Base-by-base conservation (phyloP, 2,888 invertebrate species). In the Pseudococcus longispinus region DNA sequence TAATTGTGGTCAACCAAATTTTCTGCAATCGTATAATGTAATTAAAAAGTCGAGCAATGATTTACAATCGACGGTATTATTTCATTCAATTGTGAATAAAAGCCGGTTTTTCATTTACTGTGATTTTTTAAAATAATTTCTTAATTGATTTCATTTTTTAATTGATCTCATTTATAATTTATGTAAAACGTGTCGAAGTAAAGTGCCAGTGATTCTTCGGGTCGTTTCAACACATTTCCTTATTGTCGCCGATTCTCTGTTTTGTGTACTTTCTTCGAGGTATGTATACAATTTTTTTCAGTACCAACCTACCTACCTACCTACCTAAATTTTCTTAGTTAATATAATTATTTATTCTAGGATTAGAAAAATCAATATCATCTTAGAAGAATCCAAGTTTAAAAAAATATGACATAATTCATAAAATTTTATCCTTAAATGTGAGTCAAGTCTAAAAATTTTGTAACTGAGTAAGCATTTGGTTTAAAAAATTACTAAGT, bases 111-210 rank as follows among this genome's bases (percentile, higher is more conserved):
- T 15, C 18, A 42, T 80, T 80, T 20, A 8, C 20, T 80, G 77
- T 42, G 42, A 80, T 80, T 80, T 80, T 77, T 77, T 77, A 23
- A 37, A 37, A 37, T 80, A 23, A 80, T 80, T 42, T 11, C 18
- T 80, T 80, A 80, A 42, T 37, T 42, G 77, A 42, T 80, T 4
- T 42, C 20, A 20, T 80, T 80, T 37, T 60, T 80, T 80, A 80
- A 80, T 37, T 80, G 77, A 80, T 80, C 77, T 80, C 77, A 80
- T 80, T 74, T 42, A 80, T 42, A 23, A 80, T 42, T 32, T 15
- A 70, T 29, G 18, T 20, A 42, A n/a, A 18, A 80, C 77, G 42
- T 42, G 42, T 42, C 18, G 32, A 20, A 80, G 32, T 80, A 42
- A 80, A 60, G 60, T 60, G 60, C 13, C 23, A 60, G 60, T 60